Conservation (phyloP, 2,113 vertebrate genomes). For the Acanthochromis polyacanthus region DNA sequence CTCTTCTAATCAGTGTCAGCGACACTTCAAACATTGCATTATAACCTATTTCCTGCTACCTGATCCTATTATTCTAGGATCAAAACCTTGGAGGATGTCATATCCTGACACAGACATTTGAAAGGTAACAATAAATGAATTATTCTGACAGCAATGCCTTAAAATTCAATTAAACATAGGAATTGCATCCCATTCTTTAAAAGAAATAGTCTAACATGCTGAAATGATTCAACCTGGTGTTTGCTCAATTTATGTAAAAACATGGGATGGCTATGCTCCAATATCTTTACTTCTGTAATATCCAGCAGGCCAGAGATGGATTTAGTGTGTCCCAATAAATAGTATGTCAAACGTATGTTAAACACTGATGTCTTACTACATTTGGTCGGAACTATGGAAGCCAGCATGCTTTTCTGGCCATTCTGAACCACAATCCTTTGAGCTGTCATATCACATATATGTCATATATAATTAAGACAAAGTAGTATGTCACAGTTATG, state of each 20-base stretch:
- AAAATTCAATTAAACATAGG: slow-evolving; percentile 3
- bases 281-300: too few species aligned
- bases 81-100: background rate
- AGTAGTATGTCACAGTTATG: too few species aligned
- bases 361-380: too few species aligned
- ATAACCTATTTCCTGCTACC: slow-evolving; percentile 37
- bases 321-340: too few species aligned
- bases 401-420: too few species aligned
- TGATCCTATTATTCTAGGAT: slow-evolving; percentile 23
- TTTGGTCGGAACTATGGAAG: too few species aligned
- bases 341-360: too few species aligned
- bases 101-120: background rate
- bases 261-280: background rate
- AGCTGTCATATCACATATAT: too few species aligned
- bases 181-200: background rate
- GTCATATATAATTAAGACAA: too few species aligned
- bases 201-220: background rate
- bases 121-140: slow-evolving; percentile 9
- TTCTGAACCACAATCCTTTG: too few species aligned
- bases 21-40: background rate
- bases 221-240: background rate
- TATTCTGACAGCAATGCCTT: slow-evolving; percentile 4
- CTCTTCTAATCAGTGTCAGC: slow-evolving; percentile 32
- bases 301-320: too few species aligned
- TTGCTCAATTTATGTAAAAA: background rate